These are phyloP conservation scores for Esperia sulphurella DNA, from an alignment of 2,888 invertebrate species.

Conservation along the genomic window DNA sequence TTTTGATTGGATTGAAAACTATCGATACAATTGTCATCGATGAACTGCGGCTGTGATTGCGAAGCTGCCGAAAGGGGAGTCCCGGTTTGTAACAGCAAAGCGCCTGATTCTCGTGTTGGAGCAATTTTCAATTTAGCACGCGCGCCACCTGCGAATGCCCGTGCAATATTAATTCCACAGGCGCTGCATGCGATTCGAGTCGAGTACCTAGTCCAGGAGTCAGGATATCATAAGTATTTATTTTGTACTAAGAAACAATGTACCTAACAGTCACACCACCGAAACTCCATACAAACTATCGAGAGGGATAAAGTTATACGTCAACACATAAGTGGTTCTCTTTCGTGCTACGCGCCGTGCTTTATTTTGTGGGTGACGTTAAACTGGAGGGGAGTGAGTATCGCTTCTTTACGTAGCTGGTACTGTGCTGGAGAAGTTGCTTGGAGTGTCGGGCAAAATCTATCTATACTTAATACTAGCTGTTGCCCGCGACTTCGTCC, in stretches of 20 bases:
- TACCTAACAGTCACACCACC: no score
- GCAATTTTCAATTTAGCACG: constrained; percentile 15
- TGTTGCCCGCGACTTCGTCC: no score
- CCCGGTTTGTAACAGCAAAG: not conserved
- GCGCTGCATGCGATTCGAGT: constrained; percentile 1
- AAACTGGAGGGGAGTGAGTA: no score
- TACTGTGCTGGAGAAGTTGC: no score
- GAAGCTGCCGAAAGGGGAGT: not conserved
- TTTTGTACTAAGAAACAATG: not conserved
- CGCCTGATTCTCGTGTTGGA: constrained; percentile 2
- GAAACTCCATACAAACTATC: no score
- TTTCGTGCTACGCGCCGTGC: no score
- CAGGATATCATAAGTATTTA: not conserved
- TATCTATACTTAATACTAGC: no score
- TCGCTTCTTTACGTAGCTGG: no score
- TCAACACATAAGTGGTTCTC: no score
- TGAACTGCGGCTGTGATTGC: not conserved
- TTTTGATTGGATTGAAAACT: not conserved
- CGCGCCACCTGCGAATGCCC: constrained; percentile 11
- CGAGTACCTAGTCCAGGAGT: constrained; percentile 2
- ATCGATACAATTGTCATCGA: not conserved
- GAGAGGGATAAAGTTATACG: no score
- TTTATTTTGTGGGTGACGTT: no score
- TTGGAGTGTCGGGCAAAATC: no score
- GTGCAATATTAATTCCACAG: constrained; percentile 11